These are phyloP conservation scores for Agrotis segetum DNA, from an alignment of 2,888 invertebrate species.

Conservation along the genomic window DNA sequence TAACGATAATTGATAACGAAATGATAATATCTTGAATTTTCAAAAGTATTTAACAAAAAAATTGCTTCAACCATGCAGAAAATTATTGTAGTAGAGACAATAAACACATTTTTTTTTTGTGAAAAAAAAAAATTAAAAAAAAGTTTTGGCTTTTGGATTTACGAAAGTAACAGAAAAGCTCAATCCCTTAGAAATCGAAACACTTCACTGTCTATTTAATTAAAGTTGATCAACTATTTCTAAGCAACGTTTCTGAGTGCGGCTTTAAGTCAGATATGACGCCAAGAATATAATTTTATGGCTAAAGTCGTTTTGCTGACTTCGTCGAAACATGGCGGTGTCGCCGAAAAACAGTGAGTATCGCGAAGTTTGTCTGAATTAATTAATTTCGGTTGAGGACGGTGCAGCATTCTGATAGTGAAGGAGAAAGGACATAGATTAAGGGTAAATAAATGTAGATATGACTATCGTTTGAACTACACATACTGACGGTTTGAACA, in stretches of 20 bases:
- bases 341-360: constrained; percentile 62
- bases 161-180: too few relatives aligned
- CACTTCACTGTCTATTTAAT: background rate
- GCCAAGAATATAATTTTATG: constrained; percentile 59
- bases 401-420: constrained; percentile 69
- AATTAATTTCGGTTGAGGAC: constrained; percentile 74
- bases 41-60: too few relatives aligned
- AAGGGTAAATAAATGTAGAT: constrained; percentile 41
- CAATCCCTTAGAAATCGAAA: background rate
- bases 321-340: constrained; percentile 42
- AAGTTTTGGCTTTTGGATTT: too few relatives aligned
- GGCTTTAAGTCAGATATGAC: constrained; percentile 57
- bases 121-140: too few relatives aligned
- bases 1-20: too few relatives aligned
- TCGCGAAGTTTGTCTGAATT: constrained; percentile 76
- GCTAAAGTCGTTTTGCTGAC: constrained; percentile 52
- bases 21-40: too few relatives aligned
- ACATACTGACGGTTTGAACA: too few relatives aligned
- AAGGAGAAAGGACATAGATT: constrained; percentile 57
- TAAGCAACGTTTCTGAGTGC: constrained; percentile 8
- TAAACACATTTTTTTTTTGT: too few relatives aligned
- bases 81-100: too few relatives aligned
- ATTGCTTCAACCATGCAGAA: too few relatives aligned
- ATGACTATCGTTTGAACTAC: background rate
- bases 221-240: background rate